phyloP scores from a whole-genome alignment of 2,888 invertebrate species.

The Synergus itoensis region DNA sequence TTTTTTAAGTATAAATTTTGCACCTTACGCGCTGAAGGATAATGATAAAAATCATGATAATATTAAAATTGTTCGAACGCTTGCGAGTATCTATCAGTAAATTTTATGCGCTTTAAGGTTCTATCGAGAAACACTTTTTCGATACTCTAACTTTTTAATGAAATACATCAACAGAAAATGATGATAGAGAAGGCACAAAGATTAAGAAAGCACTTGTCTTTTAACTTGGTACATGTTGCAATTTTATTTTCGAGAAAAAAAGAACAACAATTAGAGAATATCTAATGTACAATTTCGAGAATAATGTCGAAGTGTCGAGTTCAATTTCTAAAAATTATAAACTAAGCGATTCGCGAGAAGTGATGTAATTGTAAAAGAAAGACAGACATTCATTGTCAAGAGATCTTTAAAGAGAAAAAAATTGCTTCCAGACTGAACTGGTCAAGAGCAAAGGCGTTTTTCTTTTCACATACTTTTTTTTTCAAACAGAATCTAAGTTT shows the following conservation, averaged over 20 bases:
- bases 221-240: slow-evolving; percentile 52
- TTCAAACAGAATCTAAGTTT: neutral
- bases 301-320: neutral
- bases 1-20: neutral
- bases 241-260: slow-evolving; percentile 53
- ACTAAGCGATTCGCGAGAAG: neutral
- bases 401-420: neutral
- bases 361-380: neutral
- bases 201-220: slow-evolving; percentile 73
- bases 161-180: neutral
- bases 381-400: neutral
- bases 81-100: slow-evolving; percentile 11
- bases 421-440: neutral
- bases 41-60: neutral
- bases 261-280: slow-evolving; percentile 46
- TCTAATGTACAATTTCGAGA: slow-evolving; percentile 46
- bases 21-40: neutral
- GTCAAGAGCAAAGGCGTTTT: neutral
- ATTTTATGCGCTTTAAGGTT: neutral
- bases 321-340: neutral
- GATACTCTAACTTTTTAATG: neutral
- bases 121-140: neutral
- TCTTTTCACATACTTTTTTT: neutral
- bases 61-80: neutral
- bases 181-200: slow-evolving; percentile 68